Percentiles rank a stretch among this genome's conserved stretches.
These are phyloP conservation scores for Aleiodes testaceus DNA, from an alignment of 2,888 invertebrate species.

Conservation along the genomic window DNA sequence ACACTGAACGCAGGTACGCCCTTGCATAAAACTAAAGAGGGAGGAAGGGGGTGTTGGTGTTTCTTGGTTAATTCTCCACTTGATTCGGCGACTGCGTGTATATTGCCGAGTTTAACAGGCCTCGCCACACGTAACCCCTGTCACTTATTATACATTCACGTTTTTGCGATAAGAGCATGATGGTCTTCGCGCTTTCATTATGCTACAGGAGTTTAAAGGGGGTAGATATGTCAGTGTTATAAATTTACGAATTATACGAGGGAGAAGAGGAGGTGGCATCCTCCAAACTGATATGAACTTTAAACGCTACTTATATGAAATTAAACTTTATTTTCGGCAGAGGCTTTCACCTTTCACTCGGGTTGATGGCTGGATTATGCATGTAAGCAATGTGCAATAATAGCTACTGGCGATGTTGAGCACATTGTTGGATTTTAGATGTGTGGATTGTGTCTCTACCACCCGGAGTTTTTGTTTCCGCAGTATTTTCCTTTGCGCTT, in stretches of 20 bases:
- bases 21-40: slow-evolving; percentile 47
- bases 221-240: slow-evolving; percentile 72
- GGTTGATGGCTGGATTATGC: too few relatives aligned
- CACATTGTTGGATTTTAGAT: slow-evolving; percentile 6
- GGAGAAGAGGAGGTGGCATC: background rate
- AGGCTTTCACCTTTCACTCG: too few relatives aligned
- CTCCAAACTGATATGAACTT: too few relatives aligned
- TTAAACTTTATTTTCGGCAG: slow-evolving; percentile 4
- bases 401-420: background rate
- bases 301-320: too few relatives aligned
- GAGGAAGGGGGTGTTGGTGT: background rate
- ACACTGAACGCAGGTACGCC: slow-evolving; percentile 62
- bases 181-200: slow-evolving; percentile 59
- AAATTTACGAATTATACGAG: slow-evolving; percentile 72
- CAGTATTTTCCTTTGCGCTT: background rate
- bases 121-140: slow-evolving; percentile 49
- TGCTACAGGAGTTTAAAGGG: slow-evolving; percentile 62
- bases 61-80: slow-evolving; percentile 50
- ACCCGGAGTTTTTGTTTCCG: background rate
- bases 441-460: slow-evolving; percentile 32
- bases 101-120: slow-evolving; percentile 12
- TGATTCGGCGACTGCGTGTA: slow-evolving; percentile 35
- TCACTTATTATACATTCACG: slow-evolving; percentile 72
- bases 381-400: too few relatives aligned
- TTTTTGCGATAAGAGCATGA: slow-evolving; percentile 51